Percentiles rank a stretch among this genome's conserved stretches.
Evolutionary conservation across 1,140 invertebrate genomes (phyloP).

Genomic region (Drosophila teissieri): DNA sequence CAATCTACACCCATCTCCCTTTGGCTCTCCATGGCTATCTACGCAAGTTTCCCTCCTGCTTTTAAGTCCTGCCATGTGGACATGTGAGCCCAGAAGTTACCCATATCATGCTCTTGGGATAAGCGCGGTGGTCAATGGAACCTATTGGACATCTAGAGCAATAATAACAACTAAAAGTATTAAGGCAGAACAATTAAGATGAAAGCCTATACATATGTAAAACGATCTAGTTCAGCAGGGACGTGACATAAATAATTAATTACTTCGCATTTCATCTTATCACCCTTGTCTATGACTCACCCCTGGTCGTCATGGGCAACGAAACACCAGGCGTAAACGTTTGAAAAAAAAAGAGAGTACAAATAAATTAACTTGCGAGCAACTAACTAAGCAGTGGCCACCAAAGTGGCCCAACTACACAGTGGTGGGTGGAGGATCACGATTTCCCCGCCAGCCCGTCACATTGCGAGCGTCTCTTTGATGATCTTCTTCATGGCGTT

Average conservation of each 20-base stretch:
- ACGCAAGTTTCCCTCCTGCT: background rate
- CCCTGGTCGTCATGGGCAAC: conserved; percentile 1
- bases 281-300: conserved; percentile 25
- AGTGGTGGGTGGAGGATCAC: conserved; percentile 2
- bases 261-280: conserved; percentile 19
- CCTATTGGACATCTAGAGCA: background rate
- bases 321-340: background rate
- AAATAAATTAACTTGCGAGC: conserved; percentile 18
- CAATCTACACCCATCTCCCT: background rate
- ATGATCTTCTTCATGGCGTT: conserved; percentile 96
- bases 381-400: background rate
- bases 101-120: background rate
- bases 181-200: background rate
- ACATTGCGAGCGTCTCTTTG: conserved; percentile 93
- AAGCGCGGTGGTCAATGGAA: conserved; percentile 3
- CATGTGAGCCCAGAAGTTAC: background rate
- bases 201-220: background rate
- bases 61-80: background rate
- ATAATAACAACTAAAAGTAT: conserved; percentile 27
- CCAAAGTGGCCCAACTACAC: background rate
- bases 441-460: conserved; percentile 69
- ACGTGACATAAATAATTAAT: conserved; percentile 28
- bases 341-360: conserved; percentile 6
- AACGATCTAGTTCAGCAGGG: conserved; percentile 8
- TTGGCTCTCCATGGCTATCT: background rate